A percentile compares a stretch with the other conserved stretches of the same genome.
Conservation (phyloP, 2,113 vertebrate species). For the Oreochromis tanganicae region DNA sequence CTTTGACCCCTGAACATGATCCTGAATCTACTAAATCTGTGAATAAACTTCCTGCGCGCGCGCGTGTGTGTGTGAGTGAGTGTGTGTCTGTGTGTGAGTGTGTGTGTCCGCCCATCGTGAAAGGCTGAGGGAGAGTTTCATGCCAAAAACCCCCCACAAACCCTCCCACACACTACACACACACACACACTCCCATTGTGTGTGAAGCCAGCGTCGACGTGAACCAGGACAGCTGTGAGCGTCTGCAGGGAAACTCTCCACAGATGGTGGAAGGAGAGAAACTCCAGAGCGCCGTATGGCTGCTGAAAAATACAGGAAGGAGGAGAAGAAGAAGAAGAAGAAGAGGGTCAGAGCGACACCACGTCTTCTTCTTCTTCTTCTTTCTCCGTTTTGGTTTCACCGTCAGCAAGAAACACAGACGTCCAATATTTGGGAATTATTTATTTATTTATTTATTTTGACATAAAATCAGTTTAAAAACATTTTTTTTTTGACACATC, state of each 20-base stretch:
- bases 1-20: neutral
- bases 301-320: constrained; percentile 37
- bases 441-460: neutral
- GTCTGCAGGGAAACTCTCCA: constrained; percentile 44
- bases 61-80: no score
- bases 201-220: constrained; percentile 5
- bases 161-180: neutral
- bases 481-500: neutral
- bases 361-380: neutral
- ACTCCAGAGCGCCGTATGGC: constrained; percentile 33
- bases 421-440: neutral
- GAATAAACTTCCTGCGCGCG: neutral
- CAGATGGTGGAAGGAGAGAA: constrained; percentile 46
- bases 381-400: neutral
- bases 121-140: neutral
- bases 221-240: constrained; percentile 48
- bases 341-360: neutral
- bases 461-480: neutral
- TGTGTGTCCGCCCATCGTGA: neutral
- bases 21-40: neutral
- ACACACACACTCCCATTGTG: constrained; percentile 10
- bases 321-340: constrained; percentile 7
- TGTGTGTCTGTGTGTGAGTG: neutral
- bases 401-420: neutral
- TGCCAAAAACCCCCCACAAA: neutral